Base-by-base conservation (phyloP, 2,888 invertebrate genomes). In the Thymelicus acteon region DNA sequence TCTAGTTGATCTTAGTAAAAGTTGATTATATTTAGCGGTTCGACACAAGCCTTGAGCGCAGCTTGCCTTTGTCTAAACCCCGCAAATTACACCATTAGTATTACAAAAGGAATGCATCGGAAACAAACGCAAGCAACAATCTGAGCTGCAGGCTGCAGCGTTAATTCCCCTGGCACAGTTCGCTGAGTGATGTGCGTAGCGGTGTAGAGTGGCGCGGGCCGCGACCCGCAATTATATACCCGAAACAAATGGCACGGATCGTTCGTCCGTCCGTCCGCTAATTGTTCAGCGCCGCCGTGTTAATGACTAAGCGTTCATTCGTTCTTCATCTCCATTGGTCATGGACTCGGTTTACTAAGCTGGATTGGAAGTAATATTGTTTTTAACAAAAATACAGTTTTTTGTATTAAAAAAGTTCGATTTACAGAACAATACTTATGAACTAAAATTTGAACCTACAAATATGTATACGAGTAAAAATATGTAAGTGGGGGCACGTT, bases 221-320 rank as follows among this genome's bases (percentile, higher is more conserved):
- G 79, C 88, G 90, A 91, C 92, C 90, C 82, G 84, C 83, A 91
- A 91, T 92, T 92, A 90, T 79, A 84, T 76, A 82, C 77, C 89
- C 91, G 84, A 92, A 92, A 92, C 91, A 89, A 88, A 88, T 84
- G 74, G 85, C 89, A 86, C 85, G 79, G 86, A 89, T 88, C 88
- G 78, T 80, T 81, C 78, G 80, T 79, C 78, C 76, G 74, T 75
- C 75, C 78, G 73, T 78, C 77, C 78, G 80, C 82, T 90, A 90
- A 90, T 91, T 90, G 88, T 86, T 88, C 80, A 77, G 86, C 88
- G 86, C 57, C 62, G 15, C 37, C 44, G 31, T 62, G 37, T 15
- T 58, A 60, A 66, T 68, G 61, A 68, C 68, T 67, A 67, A 67
- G 67, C 61, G 39, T 62, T 40, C 67, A 44, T 61, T 54, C 15